These are phyloP conservation scores for Podarcis siculus DNA, from an alignment of 2,797 vertebrate species.

Conservation along the genomic window DNA sequence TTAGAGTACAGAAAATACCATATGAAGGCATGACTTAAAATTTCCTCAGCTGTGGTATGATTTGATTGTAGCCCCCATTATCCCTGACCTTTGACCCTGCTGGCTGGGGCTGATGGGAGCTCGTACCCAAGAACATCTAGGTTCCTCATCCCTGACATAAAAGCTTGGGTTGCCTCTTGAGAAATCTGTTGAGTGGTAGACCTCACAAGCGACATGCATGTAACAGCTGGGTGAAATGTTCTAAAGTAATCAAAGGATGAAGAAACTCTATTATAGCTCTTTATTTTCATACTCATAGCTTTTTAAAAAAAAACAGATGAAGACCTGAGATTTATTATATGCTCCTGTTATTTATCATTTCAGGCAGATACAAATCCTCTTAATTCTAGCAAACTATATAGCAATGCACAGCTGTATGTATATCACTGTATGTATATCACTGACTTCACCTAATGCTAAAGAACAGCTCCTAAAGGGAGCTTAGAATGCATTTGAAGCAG, in stretches of 20 bases:
- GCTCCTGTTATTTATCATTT: conserved; percentile 29
- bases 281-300: not conserved
- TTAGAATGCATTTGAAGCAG: not conserved
- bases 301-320: not conserved
- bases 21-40: not conserved
- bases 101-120: too few species aligned
- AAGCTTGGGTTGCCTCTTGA: not conserved
- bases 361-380: conserved; percentile 22
- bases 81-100: too few species aligned
- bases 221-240: not conserved
- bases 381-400: not conserved
- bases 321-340: conserved; percentile 20
- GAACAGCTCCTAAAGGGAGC: conserved; percentile 20
- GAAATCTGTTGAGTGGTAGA: not conserved
- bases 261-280: not conserved
- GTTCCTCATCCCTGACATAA: not conserved
- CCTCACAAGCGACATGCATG: not conserved
- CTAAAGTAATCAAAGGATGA: not conserved
- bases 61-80: not conserved
- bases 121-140: too few species aligned
- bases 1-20: conserved; percentile 15
- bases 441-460: conserved; percentile 9
- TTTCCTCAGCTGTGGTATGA: not conserved
- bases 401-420: conserved; percentile 10
- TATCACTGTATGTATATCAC: not conserved